These are phyloP conservation scores for Drosophila atroscutellata DNA, from an alignment of 2,888 invertebrate species.

Conservation along the genomic window DNA sequence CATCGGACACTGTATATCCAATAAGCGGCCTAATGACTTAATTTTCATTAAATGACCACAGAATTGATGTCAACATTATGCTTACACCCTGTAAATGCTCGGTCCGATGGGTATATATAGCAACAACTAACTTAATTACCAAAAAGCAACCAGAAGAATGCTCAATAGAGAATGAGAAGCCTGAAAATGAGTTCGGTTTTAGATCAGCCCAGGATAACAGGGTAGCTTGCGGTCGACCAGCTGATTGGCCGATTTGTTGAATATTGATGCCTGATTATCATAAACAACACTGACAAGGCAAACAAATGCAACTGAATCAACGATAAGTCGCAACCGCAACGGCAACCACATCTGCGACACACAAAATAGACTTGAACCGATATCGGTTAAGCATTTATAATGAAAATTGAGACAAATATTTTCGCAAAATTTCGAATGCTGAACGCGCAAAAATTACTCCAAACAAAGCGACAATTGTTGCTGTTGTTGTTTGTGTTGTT, in stretches of 20 bases:
- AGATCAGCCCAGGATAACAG: background rate
- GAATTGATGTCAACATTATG: slow-evolving; percentile 60
- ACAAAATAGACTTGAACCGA: slow-evolving; percentile 30
- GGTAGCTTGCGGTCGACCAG: background rate
- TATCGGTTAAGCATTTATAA: slow-evolving; percentile 7
- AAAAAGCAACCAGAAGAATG: background rate
- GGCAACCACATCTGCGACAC: slow-evolving; percentile 11
- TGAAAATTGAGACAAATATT: slow-evolving; percentile 23
- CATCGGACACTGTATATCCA: slow-evolving; percentile 23
- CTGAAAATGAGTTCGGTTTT: background rate
- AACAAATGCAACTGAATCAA: slow-evolving; percentile 35
- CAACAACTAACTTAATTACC: background rate
- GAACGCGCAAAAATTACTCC: slow-evolving; percentile 20
- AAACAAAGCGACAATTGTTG: slow-evolving; percentile 39
- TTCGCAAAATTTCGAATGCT: background rate
- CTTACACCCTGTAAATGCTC: slow-evolving; percentile 22
- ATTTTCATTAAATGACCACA: slow-evolving; percentile 67
- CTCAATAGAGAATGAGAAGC: background rate
- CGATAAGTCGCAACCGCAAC: slow-evolving; percentile 40
- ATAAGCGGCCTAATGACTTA: slow-evolving; percentile 61
- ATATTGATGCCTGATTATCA: slow-evolving; percentile 33
- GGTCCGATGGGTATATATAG: background rate
- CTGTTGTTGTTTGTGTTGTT: slow-evolving; percentile 3
- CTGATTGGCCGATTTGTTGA: background rate
- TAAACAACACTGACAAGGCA: slow-evolving; percentile 13